Base-by-base conservation (phyloP, 2,888 invertebrate species). In the Exocentrus adspersus region DNA sequence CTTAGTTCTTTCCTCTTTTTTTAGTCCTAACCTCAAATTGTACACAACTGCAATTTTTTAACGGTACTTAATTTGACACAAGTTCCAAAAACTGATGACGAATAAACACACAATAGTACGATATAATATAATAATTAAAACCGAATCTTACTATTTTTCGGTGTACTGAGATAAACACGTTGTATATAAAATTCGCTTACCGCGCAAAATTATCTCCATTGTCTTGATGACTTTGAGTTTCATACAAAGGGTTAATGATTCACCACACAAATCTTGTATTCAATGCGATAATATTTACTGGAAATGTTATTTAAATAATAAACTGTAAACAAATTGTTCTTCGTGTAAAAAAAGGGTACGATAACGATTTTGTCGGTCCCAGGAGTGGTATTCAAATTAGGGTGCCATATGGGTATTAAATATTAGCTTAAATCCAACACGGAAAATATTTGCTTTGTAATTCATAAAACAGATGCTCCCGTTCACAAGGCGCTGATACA, bases 401-500 rank as follows among this genome's bases (percentile, higher is more conserved):
- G 37, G 37, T 37, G 37, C 37, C 37, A 37, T 37, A 37, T 37
- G 37, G 37, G 14, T 37, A 37, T 37, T 37, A 37, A 37, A 37
- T 37, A 37, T 37, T 37, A 37, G 37, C 37, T 45, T 20, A 10
- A 9, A 14, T 14, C 14, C 41, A 6, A 14, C 12, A 12, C 14
- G 14, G n/a, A 19, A 45, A 19, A 45, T 20, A 45, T 45, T n/a
- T 45, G 45, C 21, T 10, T 45, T n/a, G 45, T 45, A 45, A 45
- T n/a, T 45, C 12, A 19, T 16, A 48, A 30, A 14, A 20, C 28
- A 48, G 28, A 48, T 48, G 28, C 17, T 48, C 14, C 4, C 37
- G 5, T n/a, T 37, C 37, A n/a, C 37, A 37, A n/a, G 2, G 37
- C n/a, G 37, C 12, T 37, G 12, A 32, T 32, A 32, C 2, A 32